These are phyloP conservation scores for Cacatua alba DNA, from an alignment of 2,113 vertebrate species.

Conservation along the genomic window DNA sequence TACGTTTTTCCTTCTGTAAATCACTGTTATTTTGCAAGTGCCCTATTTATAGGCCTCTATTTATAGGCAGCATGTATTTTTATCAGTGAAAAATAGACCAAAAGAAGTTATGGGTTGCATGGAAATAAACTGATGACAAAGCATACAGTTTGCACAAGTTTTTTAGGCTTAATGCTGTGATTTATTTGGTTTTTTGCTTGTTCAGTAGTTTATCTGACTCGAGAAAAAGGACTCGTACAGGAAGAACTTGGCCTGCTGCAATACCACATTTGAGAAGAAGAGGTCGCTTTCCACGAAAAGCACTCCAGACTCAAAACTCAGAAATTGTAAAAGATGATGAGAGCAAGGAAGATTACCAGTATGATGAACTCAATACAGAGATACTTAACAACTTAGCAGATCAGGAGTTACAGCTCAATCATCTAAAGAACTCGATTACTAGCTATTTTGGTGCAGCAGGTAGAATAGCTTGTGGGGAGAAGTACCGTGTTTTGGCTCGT, in stretches of 20 bases:
- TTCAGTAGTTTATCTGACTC: constrained; percentile 81
- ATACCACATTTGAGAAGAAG: constrained; percentile 87
- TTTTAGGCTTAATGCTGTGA: neutral
- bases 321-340: constrained; percentile 87
- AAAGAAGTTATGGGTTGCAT: neutral
- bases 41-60: neutral
- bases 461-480: constrained; percentile 96
- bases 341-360: constrained; percentile 81
- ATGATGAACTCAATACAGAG: constrained; percentile 89
- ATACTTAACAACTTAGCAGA: constrained; percentile 92
- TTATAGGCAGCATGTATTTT: neutral
- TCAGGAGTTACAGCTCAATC: constrained; percentile 91
- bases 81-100: neutral
- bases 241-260: constrained; percentile 85
- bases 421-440: constrained; percentile 96
- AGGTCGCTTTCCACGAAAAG: constrained; percentile 89
- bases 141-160: neutral
- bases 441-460: constrained; percentile 97
- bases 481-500: constrained; percentile 93
- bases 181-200: neutral
- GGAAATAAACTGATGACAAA: neutral
- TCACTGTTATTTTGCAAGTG: neutral
- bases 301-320: constrained; percentile 87
- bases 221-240: constrained; percentile 85
- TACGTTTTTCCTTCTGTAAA: neutral